Percentiles rank a stretch among this genome's conserved stretches.
Evolutionary conservation across 2,888 invertebrate genomes (phyloP).

Genomic region (Spisula subtruncata): DNA sequence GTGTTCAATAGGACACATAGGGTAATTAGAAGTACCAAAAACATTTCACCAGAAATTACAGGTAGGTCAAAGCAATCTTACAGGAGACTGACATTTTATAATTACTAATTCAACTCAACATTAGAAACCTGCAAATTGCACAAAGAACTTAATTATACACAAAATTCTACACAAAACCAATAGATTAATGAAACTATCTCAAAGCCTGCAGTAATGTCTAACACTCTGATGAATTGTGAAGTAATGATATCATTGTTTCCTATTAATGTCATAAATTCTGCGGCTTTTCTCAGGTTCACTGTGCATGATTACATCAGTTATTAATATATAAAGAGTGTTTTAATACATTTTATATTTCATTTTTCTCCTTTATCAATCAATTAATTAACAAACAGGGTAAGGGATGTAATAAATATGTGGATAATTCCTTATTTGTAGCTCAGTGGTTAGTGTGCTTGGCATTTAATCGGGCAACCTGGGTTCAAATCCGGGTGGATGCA

Average conservation of each 20-base stretch:
- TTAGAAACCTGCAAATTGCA: neutral
- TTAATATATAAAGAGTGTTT: too few species aligned
- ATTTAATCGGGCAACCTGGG: too few species aligned
- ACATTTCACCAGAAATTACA: neutral
- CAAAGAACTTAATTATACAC: neutral
- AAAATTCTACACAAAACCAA: neutral
- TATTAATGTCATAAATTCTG: neutral
- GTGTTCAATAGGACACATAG: too few species aligned
- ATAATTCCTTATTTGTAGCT: too few species aligned
- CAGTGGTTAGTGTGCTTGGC: too few species aligned
- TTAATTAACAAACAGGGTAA: too few species aligned
- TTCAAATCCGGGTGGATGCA: too few species aligned
- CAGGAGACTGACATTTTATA: neutral
- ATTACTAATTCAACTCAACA: neutral
- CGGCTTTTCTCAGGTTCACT: neutral
- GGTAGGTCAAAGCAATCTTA: neutral
- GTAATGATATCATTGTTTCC: neutral
- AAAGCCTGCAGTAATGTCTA: neutral
- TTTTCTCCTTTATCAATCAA: too few species aligned
- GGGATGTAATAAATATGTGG: too few species aligned
- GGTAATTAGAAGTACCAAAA: too few species aligned
- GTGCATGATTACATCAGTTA: neutral
- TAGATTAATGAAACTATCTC: neutral
- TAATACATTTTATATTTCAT: too few species aligned
- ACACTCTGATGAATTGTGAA: neutral